Base-by-base conservation (phyloP, 2,888 invertebrate genomes). In the Vannuccia rotundouncinata region DNA sequence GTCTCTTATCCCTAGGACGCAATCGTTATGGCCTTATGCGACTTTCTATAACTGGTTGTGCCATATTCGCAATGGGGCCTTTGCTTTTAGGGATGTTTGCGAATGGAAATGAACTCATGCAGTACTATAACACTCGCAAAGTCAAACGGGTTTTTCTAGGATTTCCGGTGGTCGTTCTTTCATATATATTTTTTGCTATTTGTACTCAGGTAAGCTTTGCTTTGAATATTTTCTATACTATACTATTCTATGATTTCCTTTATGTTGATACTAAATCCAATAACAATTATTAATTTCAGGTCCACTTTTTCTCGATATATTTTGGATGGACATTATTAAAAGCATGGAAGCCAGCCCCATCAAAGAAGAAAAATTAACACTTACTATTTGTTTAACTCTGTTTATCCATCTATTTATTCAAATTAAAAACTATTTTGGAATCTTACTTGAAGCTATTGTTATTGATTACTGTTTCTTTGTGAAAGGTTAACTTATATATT, bases 91-190 rank as follows among this genome's bases (percentile, higher is more conserved):
- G 93, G 80, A 89, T 93, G 80, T 86, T 92, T 81, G 93, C 93
- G 87, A 94, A 95, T 88, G 92, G 93, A 84, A 90, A 91, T 31
- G 95, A 96, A 86, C 92, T 94, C 31, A 92, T 92, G 91, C 90
- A 91, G 75, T 95, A 94, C 86, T 89, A 94, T 74, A 91, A 91
- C 80, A 92, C 92, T 80, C 85, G 85, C 81, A 90, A 91, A 78
- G 91, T 92, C 78, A 90, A 91, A 77, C 91, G 92, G 81, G 81
- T 84, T 31, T 84, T 84, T 79, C 82, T 84, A 79, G 86, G 87
- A 29, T 92, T 81, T 25, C 80, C 80, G 0, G 29, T 45, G n/a
- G 59, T 80, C 31, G 79, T 80, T 31, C 79, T 80, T n/a, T 22
- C 30, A 0, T 80, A 80, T 29, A 45, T 80, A 25, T 80, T 80